Evolutionary conservation across 1,140 invertebrate genomes (phyloP).

Genomic region (Drosophila repleta): DNA sequence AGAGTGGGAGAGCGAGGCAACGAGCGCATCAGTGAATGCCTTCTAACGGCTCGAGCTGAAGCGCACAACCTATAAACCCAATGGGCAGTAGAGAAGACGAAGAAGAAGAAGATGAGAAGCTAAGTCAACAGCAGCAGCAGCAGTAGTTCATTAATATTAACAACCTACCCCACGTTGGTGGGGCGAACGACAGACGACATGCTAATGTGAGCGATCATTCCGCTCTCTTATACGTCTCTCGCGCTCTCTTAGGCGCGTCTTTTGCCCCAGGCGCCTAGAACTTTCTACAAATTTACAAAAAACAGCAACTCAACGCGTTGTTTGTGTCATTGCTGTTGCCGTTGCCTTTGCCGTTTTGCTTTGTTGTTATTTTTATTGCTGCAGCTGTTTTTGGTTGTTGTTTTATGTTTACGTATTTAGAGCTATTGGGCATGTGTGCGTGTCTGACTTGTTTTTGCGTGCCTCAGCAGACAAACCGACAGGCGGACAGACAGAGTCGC

Average conservation of each 20-base stretch:
- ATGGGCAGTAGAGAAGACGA: not conserved
- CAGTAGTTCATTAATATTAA: constrained; percentile 57
- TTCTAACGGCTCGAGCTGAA: constrained; percentile 42
- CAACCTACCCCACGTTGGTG: constrained; percentile 72
- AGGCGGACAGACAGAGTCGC: constrained; percentile 29
- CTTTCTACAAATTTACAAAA: constrained; percentile 46
- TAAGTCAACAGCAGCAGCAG: constrained; percentile 14
- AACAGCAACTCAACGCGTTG: constrained; percentile 13
- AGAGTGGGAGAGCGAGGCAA: not conserved
- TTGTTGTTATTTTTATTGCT: constrained; percentile 72
- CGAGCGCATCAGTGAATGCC: not conserved
- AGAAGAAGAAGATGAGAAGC: constrained; percentile 12
- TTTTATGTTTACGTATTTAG: constrained; percentile 72
- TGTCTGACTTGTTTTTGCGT: constrained; percentile 66
- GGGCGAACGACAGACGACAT: constrained; percentile 35
- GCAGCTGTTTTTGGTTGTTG: constrained; percentile 59
- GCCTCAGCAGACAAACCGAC: constrained; percentile 24
- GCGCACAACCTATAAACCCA: constrained; percentile 2
- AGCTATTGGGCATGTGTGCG: constrained; percentile 34
- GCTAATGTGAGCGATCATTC: constrained; percentile 56
- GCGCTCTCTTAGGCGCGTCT: constrained; percentile 8
- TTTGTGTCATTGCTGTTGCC: constrained; percentile 45
- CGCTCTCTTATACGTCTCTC: not conserved
- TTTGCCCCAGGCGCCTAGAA: constrained; percentile 44
- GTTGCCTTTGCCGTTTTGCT: constrained; percentile 45